Base-by-base conservation (phyloP, 2,888 invertebrate genomes). In the Tachina lurida region DNA sequence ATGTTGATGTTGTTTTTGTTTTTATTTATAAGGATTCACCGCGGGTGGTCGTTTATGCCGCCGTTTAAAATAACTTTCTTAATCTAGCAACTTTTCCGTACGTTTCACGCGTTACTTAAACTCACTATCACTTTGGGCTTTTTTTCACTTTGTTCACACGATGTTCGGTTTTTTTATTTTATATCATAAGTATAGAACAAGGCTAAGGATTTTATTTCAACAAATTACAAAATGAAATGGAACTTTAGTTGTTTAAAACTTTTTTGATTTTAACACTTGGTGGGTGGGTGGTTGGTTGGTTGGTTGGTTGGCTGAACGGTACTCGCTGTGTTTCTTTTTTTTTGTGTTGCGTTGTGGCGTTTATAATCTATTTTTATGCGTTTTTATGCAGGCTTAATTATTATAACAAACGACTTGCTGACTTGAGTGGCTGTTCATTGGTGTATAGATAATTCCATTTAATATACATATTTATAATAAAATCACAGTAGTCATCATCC, bases 371-470 rank as follows among this genome's bases (percentile, higher is more conserved):
- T 63, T 85, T 82, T 74, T 82, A 78, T 82, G 74, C 9, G 68
- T 43, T 39, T n/a, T 31, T 60, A 13, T 47, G 47, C 41, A 75
- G 54, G 31, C 43, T 52, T 71, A 79, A 58, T 73, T 43, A 73
- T 70, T 70, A 63, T 65, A 56, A 31, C 56, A 67, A 81, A 15
- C 58, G 47, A 67, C 17, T 54, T 54, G 77, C 77, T 73, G 68
- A 65, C 78, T 31, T 31, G 31, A 31, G 31, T 79, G 68, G 52
- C 82, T 88, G 86, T 63, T 83, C 67, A 80, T 87, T 88, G 89
- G 88, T 88, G 88, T 83, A 82, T 89, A 89, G 89, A 89, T 88
- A 88, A 88, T 87, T 84, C 87, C 85, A 67, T 90, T 88, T 88
- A 88, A 88, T 88, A 88, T 3, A 31, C 2, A 31, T 88, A 84